Evolutionary conservation across 2,888 invertebrate genomes (phyloP).

Genomic region (Epinotia ramella): DNA sequence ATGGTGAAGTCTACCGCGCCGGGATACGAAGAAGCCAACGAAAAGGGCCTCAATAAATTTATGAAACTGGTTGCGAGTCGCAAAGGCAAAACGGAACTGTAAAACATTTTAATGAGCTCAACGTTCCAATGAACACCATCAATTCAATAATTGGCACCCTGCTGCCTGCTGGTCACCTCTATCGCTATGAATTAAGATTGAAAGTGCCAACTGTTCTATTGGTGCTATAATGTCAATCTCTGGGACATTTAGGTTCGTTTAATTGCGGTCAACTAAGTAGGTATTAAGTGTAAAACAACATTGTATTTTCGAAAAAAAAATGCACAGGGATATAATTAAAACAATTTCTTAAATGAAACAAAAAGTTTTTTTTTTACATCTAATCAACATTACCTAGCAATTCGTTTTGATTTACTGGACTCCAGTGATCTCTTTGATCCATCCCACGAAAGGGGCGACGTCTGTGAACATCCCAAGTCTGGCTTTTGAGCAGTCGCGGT

Average conservation of each 20-base stretch:
- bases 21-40: slow-evolving; percentile 84
- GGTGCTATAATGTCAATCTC: neutral
- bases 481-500: neutral
- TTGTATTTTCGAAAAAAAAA: too few species aligned
- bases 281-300: too few species aligned
- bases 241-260: neutral
- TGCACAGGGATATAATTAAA: too few species aligned
- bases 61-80: slow-evolving; percentile 67
- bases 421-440: slow-evolving; percentile 15
- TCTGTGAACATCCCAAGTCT: slow-evolving; percentile 11
- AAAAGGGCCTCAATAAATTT: slow-evolving; percentile 84
- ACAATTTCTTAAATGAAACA: neutral
- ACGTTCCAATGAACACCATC: neutral
- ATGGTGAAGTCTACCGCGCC: slow-evolving; percentile 71
- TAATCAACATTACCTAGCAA: neutral
- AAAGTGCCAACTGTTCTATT: too few species aligned
- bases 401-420: neutral
- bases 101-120: neutral
- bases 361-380: neutral
- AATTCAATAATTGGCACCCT: neutral
- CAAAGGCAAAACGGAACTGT: slow-evolving; percentile 26
- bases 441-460: slow-evolving; percentile 7
- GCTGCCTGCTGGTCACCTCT: neutral
- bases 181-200: neutral
- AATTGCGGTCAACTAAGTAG: neutral